These are phyloP conservation scores for Drosophila littoralis DNA, from an alignment of 1,140 invertebrate genomes.

Conservation along the genomic window DNA sequence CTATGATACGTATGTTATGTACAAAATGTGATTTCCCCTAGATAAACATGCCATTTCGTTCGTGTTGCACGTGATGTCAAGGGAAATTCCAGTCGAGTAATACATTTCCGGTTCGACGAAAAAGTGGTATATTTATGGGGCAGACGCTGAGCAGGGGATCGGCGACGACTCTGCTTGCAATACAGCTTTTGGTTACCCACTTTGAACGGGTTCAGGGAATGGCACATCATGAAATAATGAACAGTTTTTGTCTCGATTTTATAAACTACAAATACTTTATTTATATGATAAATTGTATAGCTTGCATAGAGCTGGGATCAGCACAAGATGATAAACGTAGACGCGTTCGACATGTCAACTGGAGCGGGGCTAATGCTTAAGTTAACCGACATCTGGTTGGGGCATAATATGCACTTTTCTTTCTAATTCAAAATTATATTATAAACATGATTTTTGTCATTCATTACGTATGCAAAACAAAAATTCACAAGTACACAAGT, in stretches of 20 bases:
- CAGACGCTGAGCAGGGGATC: too few species aligned
- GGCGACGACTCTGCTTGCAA: too few species aligned
- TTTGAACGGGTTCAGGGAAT: too few species aligned
- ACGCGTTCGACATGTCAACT: constrained; percentile 6
- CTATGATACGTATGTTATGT: too few species aligned
- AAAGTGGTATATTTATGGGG: not conserved
- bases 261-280: constrained; percentile 77
- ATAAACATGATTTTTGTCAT: constrained; percentile 21
- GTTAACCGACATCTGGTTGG: constrained; percentile 38
- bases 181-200: too few species aligned
- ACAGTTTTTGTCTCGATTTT: constrained; percentile 29
- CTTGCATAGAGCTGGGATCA: constrained; percentile 57
- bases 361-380: constrained; percentile 19
- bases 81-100: too few species aligned
- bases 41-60: too few species aligned
- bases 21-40: too few species aligned
- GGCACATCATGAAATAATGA: not conserved
- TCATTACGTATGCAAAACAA: too few species aligned
- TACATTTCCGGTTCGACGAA: too few species aligned
- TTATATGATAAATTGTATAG: constrained; percentile 72
- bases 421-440: constrained; percentile 10
- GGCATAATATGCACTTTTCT: constrained; percentile 11
- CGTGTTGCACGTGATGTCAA: too few species aligned
- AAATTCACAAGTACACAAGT: not conserved
- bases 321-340: constrained; percentile 33